Base-by-base conservation (phyloP, 2,113 vertebrate species). In the Charadrius vociferus region DNA sequence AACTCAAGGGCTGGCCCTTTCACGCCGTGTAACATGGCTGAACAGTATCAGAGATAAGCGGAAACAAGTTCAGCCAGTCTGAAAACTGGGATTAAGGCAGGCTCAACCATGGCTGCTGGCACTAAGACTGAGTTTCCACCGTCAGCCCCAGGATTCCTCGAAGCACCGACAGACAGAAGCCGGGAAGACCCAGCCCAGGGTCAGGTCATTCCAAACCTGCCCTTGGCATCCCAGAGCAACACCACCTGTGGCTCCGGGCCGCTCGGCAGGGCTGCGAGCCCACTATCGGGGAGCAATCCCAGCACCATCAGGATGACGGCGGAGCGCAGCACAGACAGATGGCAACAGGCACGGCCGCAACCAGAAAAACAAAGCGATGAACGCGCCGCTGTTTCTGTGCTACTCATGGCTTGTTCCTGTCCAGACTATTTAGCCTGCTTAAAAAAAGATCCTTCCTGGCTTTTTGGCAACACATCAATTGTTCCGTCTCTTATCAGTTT, bases 361-460 rank as follows among this genome's bases (percentile, higher is more conserved):
- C 61, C 67, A 90, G 62, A 36, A 72, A 75, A 77, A 61, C 58
- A 77, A 81, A 94, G 79, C 14, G 62, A 66, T 45, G 88, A 93
- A 66, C 4, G 6, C 1, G 15, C 37, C 6, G 7, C 27, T 90
- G 72, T 50, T 83, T 63, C 88, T 67, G 36, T 39, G 90, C 88
- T 52, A 71, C 82, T 90, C 67, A 24, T 32, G 59, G 79, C 82
- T 58, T 50, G 59, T 20, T 88, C 92, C 85, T 30, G 71, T 86
- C 90, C 90, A 67, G 85, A 71, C 90, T 83, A 92, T 86, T 97
- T 80, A 95, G 85, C 19, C 74, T 70, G 23, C 89, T 95, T 80
- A 41, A 88, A 53, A 77, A 96, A 61, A 93, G 29, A 88, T 73
- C 83, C 37, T 90, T 92, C 85, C 37, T 0, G 3, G 72, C 50